Base-by-base conservation (phyloP, 1,140 invertebrate genomes). In the Drosophila littoralis region DNA sequence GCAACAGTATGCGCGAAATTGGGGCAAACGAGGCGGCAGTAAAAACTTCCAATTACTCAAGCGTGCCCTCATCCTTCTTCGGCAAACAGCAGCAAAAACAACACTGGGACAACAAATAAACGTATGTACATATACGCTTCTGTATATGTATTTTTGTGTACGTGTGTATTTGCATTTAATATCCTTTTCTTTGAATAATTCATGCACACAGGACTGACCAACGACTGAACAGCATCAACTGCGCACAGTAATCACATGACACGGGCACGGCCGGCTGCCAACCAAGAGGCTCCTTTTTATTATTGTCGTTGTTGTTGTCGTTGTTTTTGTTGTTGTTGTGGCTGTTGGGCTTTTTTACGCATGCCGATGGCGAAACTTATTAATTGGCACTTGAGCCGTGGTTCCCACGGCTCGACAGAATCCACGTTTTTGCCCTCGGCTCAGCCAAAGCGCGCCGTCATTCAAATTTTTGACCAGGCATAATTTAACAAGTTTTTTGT, bases 41-140 rank as follows among this genome's bases (percentile, higher is more conserved):
- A 89, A 86, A 86, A 86, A 88, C 84, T 79, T 86, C 83, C 83
- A 86, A 86, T 86, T 86, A 86, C 83, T 86, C 83, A 88, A 78
- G 83, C 74, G 75, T 57, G 63, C 72, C 51, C 61, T 64, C 66
- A 36, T 63, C 57, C 72, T 70, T 43, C 59, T 52, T 38, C 58
- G 60, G 42, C 32, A 43, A 75, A 52, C 40, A 59, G 46, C 43
- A 40, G 22, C 48, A 74, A 61, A 36, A 57, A 55, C 71, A 61
- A 61, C 36, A 6, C 51, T 28, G 42, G 38, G 43, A 63, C 59
- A 57, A 59, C 64, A 54, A 38, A 65, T 59, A 75, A 57, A 69
- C 55, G 68, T 17, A 10, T 10, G 12, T 57, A 54, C 9, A 66
- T 43, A 60, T 17, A 57, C 54, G 46, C 15, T 7, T 48, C 45